Evolutionary conservation across 2,888 invertebrate species (phyloP).

Genomic region (Eutolmus rufibarbis): DNA sequence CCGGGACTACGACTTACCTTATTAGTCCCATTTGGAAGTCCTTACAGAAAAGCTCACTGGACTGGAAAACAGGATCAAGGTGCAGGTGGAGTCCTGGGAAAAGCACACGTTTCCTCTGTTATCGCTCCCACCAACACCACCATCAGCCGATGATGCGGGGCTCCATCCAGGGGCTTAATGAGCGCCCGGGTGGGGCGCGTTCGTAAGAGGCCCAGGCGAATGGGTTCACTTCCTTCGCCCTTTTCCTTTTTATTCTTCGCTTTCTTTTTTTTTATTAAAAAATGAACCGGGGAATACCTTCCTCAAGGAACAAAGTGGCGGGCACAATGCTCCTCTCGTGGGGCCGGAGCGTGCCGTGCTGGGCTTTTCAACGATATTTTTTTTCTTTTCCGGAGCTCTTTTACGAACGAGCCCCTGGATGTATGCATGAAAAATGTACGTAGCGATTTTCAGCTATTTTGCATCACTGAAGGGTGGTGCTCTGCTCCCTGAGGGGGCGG

Average conservation of each 20-base stretch:
- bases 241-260: background rate
- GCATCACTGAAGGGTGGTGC: background rate
- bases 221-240: background rate
- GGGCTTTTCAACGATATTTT: background rate
- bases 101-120: slow-evolving; percentile 5
- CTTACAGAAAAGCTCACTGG: background rate
- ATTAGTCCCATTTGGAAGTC: slow-evolving; percentile 9
- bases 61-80: slow-evolving; percentile 5
- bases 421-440: background rate
- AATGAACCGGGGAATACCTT: slow-evolving; percentile 5
- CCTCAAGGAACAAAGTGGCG: background rate
- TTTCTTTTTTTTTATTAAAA: background rate
- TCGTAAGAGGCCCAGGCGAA: background rate
- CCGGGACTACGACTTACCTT: background rate
- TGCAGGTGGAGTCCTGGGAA: background rate
- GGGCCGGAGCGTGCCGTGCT: slow-evolving; percentile 1
- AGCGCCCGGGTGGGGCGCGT: background rate
- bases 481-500: background rate
- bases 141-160: background rate
- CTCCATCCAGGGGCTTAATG: background rate
- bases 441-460: slow-evolving; percentile 6
- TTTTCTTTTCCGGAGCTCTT: background rate
- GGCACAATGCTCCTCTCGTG: background rate
- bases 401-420: background rate
- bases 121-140: background rate